A percentile compares a stretch with the other conserved stretches of the same genome.
phyloP scores from a whole-genome alignment of 30 jellyfish, hydroid and myxozoan species.

The Chironex yamaguchii region DNA sequence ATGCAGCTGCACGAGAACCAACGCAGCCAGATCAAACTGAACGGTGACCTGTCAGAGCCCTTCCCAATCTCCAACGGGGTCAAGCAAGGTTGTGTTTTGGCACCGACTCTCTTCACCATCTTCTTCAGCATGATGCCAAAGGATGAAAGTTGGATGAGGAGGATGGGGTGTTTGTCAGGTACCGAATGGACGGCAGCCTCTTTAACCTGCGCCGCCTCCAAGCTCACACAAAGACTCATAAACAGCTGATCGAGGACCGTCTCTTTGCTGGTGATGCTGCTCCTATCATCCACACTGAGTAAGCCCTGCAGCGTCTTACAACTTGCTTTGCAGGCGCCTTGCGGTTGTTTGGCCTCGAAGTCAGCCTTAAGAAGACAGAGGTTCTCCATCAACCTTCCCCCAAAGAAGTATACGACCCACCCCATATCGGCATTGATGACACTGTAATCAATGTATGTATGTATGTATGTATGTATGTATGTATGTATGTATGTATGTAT shows the following conservation, averaged over 20 bases:
- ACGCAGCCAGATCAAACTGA: not conserved
- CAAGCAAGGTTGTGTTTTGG: constrained; percentile 1
- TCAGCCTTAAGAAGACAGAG: not conserved
- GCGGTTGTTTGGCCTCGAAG: not conserved
- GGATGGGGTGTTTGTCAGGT: not conserved
- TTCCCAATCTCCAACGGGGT: not conserved
- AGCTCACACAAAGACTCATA: not conserved
- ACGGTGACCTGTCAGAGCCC: not conserved
- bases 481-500: too few species aligned
- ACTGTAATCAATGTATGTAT: too few species aligned
- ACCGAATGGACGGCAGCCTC: constrained; percentile 2
- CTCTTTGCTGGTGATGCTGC: constrained; percentile 8
- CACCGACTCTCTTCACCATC: constrained; percentile 12
- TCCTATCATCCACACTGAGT: constrained; percentile 1
- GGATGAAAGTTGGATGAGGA: not conserved
- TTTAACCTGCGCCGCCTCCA: too few species aligned
- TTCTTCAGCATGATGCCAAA: constrained; percentile 19
- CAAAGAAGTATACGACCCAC: not conserved
- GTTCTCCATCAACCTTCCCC: constrained; percentile 31
- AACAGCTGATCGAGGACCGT: constrained; percentile 3
- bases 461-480: too few species aligned
- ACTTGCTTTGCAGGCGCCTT: not conserved
- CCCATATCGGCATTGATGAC: not conserved
- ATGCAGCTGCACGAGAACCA: constrained; percentile 19
- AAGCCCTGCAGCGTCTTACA: constrained; percentile 16